These are phyloP conservation scores for Drosophila sordidula DNA, from an alignment of 2,888 invertebrate species.

Conservation along the genomic window DNA sequence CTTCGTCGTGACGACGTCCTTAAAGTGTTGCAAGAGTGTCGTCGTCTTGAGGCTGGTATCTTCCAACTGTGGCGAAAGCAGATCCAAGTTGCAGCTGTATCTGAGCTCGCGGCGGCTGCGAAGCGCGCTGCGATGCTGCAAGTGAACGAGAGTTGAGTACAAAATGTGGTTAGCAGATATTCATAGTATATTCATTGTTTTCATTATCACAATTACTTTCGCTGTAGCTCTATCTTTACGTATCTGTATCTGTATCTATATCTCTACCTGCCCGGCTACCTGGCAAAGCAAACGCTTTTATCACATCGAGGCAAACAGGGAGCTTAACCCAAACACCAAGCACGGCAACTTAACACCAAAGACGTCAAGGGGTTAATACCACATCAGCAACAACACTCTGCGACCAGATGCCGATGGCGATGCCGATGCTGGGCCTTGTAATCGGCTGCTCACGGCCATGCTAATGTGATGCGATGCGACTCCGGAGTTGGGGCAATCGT, in stretches of 20 bases:
- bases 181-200: background rate
- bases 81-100: constrained; percentile 77
- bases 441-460: constrained; percentile 10
- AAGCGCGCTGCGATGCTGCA: constrained; percentile 63
- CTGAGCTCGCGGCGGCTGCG: constrained; percentile 66
- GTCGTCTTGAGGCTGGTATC: constrained; percentile 85
- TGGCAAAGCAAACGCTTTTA: constrained; percentile 68
- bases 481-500: constrained; percentile 45
- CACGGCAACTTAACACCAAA: constrained; percentile 77
- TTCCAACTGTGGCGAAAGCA: constrained; percentile 80
- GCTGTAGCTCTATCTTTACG: constrained; percentile 18
- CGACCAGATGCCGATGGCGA: constrained; percentile 9
- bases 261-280: constrained; percentile 51
- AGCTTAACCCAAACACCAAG: constrained; percentile 82
- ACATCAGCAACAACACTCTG: constrained; percentile 39
- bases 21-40: constrained; percentile 85
- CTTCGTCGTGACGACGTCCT: constrained; percentile 85
- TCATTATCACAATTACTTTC: constrained; percentile 37
- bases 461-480: background rate
- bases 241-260: constrained; percentile 6
- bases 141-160: constrained; percentile 2
- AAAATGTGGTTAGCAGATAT: constrained; percentile 3
- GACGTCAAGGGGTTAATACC: constrained; percentile 79
- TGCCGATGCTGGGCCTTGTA: constrained; percentile 46
- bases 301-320: constrained; percentile 69